These are phyloP conservation scores for Sycobia sp. DNA, from an alignment of 1,140 invertebrate species.

Conservation along the genomic window DNA sequence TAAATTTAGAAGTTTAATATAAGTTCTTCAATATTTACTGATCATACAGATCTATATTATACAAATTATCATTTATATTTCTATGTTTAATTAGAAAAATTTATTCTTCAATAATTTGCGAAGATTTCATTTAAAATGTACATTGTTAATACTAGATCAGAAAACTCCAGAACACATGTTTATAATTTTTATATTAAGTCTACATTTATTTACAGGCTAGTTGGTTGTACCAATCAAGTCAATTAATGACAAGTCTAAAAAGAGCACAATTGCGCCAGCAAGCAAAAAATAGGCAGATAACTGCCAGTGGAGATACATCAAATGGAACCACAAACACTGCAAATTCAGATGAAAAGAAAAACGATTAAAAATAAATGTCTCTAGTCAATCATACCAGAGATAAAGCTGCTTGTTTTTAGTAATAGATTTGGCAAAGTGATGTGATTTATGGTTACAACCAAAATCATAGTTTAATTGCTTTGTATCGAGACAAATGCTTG, in stretches of 20 bases:
- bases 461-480: slow-evolving; percentile 1
- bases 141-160: no score
- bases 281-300: slow-evolving; percentile 48
- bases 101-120: no score
- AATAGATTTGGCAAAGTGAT: slow-evolving; percentile 14
- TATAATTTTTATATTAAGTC: not conserved
- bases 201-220: slow-evolving; percentile 67
- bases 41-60: no score
- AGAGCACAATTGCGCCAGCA: slow-evolving; percentile 74
- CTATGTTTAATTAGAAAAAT: no score
- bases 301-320: slow-evolving; percentile 24
- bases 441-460: not conserved
- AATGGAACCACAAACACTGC: slow-evolving; percentile 11
- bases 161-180: no score
- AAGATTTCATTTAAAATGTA: no score
- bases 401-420: not conserved
- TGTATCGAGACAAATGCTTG: slow-evolving; percentile 3
- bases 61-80: no score
- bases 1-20: no score
- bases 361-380: slow-evolving; percentile 13
- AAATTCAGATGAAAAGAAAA: slow-evolving; percentile 14
- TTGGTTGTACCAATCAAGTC: slow-evolving; percentile 84
- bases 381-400: slow-evolving; percentile 18
- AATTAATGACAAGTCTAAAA: slow-evolving; percentile 82
- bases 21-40: no score